Evolutionary conservation across 2,888 invertebrate species (phyloP).

Genomic region (Torymus tubicola): DNA sequence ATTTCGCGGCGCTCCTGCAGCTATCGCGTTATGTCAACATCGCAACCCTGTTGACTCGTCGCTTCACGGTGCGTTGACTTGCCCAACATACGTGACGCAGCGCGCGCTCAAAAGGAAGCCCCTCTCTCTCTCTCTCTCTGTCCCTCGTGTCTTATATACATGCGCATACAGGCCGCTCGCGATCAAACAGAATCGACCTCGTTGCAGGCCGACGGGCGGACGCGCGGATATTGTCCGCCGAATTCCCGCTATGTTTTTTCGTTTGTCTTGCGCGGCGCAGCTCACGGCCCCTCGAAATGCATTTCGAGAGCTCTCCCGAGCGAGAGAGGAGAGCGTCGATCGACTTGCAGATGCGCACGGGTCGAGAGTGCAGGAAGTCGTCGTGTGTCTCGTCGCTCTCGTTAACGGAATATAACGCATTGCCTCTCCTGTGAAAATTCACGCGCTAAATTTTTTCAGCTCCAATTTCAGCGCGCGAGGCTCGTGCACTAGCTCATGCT

Average conservation of each 20-base stretch:
- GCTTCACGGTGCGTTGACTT: slow-evolving; percentile 41
- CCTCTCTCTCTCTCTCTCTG: not conserved
- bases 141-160: not conserved
- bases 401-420: too few relatives aligned
- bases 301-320: too few relatives aligned
- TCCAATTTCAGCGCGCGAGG: too few relatives aligned
- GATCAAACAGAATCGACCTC: slow-evolving; percentile 51
- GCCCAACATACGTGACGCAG: slow-evolving; percentile 19
- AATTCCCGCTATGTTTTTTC: too few relatives aligned
- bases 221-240: too few relatives aligned
- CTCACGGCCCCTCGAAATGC: too few relatives aligned
- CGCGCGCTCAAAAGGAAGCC: slow-evolving; percentile 34
- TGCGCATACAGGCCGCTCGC: not conserved
- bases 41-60: not conserved
- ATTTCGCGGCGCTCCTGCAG: not conserved
- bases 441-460: too few relatives aligned
- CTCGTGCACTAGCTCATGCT: too few relatives aligned
- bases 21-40: slow-evolving; percentile 42
- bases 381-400: too few relatives aligned
- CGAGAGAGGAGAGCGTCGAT: not conserved
- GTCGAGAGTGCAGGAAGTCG: too few relatives aligned
- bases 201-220: not conserved
- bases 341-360: not conserved
- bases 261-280: too few relatives aligned
- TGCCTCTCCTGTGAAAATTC: too few relatives aligned